These are phyloP conservation scores for Saxidomus purpurata DNA, from an alignment of 1,140 invertebrate species.

Conservation along the genomic window DNA sequence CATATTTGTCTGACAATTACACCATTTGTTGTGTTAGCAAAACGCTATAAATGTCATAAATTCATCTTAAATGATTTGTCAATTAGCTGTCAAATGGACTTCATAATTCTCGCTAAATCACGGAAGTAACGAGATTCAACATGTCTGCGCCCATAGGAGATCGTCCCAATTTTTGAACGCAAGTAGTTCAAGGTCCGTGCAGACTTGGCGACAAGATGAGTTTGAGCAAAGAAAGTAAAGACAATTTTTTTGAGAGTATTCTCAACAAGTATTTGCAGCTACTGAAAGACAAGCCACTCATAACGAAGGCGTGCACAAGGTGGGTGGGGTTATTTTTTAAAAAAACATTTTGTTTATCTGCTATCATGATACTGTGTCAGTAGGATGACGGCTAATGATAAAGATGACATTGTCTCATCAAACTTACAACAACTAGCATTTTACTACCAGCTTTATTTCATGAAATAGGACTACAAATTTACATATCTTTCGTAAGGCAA, in stretches of 20 bases:
- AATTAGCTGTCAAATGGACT: conserved; percentile 51
- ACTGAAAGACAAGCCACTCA: conserved; percentile 48
- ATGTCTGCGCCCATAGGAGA: conserved; percentile 71
- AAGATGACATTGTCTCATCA: too few relatives aligned
- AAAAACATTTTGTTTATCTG: too few relatives aligned
- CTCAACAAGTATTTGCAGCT: conserved; percentile 60
- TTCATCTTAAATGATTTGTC: conserved; percentile 9
- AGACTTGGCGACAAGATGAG: conserved; percentile 51
- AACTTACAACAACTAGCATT: too few relatives aligned
- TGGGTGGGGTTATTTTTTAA: conserved; percentile 28
- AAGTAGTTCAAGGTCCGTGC: conserved; percentile 15
- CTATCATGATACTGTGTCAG: too few relatives aligned
- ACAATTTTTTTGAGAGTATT: conserved; percentile 60
- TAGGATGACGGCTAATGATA: too few relatives aligned
- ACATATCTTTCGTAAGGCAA: too few relatives aligned
- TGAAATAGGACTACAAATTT: too few relatives aligned
- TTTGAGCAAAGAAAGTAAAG: conserved; percentile 63
- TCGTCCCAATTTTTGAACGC: conserved; percentile 56
- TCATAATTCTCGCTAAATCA: conserved; percentile 4
- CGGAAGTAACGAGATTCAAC: conserved; percentile 73
- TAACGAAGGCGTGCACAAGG: conserved; percentile 64
- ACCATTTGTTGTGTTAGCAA: not conserved
- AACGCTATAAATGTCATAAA: conserved; percentile 15
- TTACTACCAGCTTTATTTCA: too few relatives aligned
- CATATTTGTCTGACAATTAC: not conserved